phyloP scores from a whole-genome alignment of 2,888 invertebrate genomes.

The Chelonus formosanus region DNA sequence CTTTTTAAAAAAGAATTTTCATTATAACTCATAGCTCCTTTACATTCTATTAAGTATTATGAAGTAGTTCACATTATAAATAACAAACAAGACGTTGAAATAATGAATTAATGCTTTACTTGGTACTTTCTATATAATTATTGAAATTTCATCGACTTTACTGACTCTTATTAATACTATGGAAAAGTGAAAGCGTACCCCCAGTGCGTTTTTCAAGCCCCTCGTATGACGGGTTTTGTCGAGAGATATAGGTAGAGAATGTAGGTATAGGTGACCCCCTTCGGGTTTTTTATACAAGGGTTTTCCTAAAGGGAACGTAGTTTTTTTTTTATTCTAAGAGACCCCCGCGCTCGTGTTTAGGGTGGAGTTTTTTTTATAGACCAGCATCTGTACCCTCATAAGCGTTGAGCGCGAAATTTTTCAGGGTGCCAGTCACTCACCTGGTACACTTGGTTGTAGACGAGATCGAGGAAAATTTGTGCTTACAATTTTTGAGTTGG shows the following conservation, averaged over 20 bases:
- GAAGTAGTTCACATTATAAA: too few species aligned
- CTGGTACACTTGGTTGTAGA: conserved; percentile 59
- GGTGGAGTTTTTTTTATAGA: conserved; percentile 58
- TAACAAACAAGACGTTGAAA: too few species aligned
- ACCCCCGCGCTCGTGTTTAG: conserved; percentile 52
- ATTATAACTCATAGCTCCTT: too few species aligned
- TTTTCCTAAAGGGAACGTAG: conserved; percentile 55
- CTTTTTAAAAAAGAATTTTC: conserved; percentile 25
- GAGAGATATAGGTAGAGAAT: conserved; percentile 3
- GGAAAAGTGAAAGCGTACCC: conserved; percentile 21
- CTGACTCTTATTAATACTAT: conserved; percentile 7
- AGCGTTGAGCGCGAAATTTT: conserved; percentile 57
- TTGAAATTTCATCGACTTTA: conserved; percentile 4
- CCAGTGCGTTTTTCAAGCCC: conserved; percentile 42
- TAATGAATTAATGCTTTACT: too few species aligned
- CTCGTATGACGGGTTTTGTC: conserved; percentile 36
- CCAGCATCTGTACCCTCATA: conserved; percentile 62
- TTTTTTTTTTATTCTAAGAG: conserved; percentile 52
- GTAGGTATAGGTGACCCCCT: conserved; percentile 55
- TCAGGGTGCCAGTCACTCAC: conserved; percentile 63
- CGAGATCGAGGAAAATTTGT: conserved; percentile 43
- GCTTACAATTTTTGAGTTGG: background rate
- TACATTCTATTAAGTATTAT: too few species aligned
- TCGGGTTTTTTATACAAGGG: conserved; percentile 61
- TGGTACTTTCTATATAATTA: background rate